These are phyloP conservation scores for Pterocles burchelli DNA, from an alignment of 2,113 vertebrate genomes.

Conservation along the genomic window DNA sequence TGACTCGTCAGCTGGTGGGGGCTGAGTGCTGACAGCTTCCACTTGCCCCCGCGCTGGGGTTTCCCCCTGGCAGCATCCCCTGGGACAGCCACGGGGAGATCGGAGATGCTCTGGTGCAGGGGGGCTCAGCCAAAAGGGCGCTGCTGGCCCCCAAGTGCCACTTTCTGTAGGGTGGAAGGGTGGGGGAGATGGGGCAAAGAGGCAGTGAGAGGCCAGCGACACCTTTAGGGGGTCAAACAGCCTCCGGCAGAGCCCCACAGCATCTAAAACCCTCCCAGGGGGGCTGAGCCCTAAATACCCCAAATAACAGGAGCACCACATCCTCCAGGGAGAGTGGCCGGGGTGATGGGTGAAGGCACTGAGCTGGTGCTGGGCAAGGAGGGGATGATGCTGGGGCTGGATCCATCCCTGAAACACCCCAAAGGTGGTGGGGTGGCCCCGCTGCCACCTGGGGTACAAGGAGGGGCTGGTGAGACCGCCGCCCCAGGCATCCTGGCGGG, in stretches of 20 bases:
- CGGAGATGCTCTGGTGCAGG: fast-evolving
- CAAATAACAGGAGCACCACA: fast-evolving
- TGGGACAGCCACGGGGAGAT: fast-evolving
- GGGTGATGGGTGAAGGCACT: fast-evolving
- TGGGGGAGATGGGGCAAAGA: not conserved
- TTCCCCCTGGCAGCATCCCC: not conserved
- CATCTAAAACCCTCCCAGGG: fast-evolving
- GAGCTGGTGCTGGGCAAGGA: not conserved
- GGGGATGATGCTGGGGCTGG: not conserved
- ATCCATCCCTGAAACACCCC: not conserved
- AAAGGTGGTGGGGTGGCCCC: not conserved
- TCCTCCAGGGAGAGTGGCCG: fast-evolving
- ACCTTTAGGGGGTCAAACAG: fast-evolving
- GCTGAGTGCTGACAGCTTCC: not conserved
- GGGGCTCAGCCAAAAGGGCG: fast-evolving
- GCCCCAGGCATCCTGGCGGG: fast-evolving
- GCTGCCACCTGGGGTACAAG: fast-evolving
- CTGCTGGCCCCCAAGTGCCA: not conserved
- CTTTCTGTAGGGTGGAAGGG: not conserved
- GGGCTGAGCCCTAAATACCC: not conserved
- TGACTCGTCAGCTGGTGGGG: not conserved
- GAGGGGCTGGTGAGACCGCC: fast-evolving
- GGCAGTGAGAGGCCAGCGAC: not conserved
- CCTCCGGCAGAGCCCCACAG: fast-evolving
- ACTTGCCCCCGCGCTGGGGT: not conserved